Evolutionary conservation across 2,113 vertebrate genomes (phyloP).

Genomic region (Hymenochirus boettgeri): DNA sequence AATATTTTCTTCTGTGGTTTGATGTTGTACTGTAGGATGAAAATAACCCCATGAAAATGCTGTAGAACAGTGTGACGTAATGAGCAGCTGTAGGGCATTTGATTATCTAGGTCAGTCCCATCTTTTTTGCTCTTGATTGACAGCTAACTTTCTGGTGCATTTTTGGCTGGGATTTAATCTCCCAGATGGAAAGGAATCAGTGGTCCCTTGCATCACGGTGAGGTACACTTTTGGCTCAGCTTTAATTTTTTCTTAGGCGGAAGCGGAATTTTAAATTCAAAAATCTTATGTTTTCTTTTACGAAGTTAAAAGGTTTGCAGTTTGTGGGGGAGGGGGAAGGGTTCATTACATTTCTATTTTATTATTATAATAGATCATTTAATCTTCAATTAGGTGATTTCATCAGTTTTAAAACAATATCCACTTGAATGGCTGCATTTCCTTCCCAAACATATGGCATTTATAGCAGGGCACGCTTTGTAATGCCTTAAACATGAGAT

Average conservation of each 20-base stretch:
- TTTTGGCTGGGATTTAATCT: constrained; percentile 74
- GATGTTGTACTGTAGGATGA: constrained; percentile 55
- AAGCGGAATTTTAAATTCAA: constrained; percentile 69
- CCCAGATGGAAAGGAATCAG: constrained; percentile 89
- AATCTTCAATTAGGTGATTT: constrained; percentile 37
- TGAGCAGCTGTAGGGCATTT: constrained; percentile 64
- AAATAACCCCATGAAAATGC: constrained; percentile 55
- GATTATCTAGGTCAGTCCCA: constrained; percentile 56
- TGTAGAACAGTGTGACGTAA: constrained; percentile 58
- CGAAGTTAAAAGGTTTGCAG: constrained; percentile 58
- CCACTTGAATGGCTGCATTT: constrained; percentile 49
- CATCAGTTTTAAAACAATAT: too few relatives aligned
- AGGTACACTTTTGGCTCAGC: constrained; percentile 68
- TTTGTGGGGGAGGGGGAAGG: constrained; percentile 45
- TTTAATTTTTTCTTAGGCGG: constrained; percentile 88
- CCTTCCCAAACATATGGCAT: constrained; percentile 22
- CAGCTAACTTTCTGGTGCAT: constrained; percentile 73
- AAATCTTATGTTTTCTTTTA: constrained; percentile 74
- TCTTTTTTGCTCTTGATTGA: constrained; percentile 63
- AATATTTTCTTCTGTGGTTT: constrained; percentile 23
- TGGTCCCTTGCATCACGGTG: constrained; percentile 74
- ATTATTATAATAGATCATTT: neutral
- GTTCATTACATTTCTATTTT: constrained; percentile 35
- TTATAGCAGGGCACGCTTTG: constrained; percentile 38
- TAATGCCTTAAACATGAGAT: constrained; percentile 58